Evolutionary conservation across 2,888 invertebrate species (phyloP), one percentile per base, ranked within the genome.

Genomic region (Acanthococcus lagerstroemiae): DNA sequence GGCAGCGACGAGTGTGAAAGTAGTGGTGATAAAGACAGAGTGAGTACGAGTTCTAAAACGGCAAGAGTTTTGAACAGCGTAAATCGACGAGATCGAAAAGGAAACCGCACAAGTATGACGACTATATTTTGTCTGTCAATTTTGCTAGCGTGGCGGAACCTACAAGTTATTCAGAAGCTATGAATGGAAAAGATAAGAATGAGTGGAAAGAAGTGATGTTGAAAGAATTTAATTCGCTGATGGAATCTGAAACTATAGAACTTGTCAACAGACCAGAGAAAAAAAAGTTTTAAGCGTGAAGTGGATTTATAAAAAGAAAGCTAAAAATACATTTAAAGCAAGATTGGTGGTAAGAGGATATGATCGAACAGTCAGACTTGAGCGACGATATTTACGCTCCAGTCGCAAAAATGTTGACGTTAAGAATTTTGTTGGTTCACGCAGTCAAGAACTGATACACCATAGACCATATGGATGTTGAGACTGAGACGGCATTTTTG

Each of bases 201-300:
- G 21, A 48, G 3, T 60, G 60, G 46, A 3, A n/a, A 5, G 3
- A n/a, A 15, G 22, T n/a, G 1, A 45, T 60, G 48, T 15, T 15
- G n/a, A 4, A 9, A 24, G 60, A 60, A 25, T 22, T 60, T 46
- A 24, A 46, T 22, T 24, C 46, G 2, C 48, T 60, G 21, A 46
- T n/a, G 17, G 46, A 48, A 3, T 19, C n/a, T 27, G 12, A 25
- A 3, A 46, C 48, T 4, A 46, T 45, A 48, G 3, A 15, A 17
- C 6, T 60, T 3, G 60, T 60, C n/a, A 26, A 60, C 5, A 44
- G 46, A 12, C 60, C 48, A n/a, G n/a, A 30, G 15, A 30, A 30
- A 6, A 15, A 30, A 30, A 30, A 15, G 15, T 15, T 15, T 30
- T 15, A 6, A 15, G 15, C 37, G 37, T 30, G 7, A 30, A 30